Conservation (phyloP, 1,140 invertebrate species). For the Pseudachorutes palmiensis region DNA sequence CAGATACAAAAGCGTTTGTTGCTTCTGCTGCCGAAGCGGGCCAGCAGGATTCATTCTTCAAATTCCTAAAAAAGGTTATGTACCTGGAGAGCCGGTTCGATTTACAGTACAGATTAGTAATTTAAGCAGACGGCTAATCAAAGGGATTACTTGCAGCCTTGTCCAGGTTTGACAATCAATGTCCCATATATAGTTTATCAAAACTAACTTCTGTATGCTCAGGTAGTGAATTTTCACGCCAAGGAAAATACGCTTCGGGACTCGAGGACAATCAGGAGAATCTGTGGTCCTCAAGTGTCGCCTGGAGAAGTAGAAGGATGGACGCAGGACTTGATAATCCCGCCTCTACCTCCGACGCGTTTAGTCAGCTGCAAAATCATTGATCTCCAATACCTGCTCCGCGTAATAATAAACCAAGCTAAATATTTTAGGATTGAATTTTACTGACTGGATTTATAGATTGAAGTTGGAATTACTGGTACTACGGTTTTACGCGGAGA, state of each 20-base stretch:
- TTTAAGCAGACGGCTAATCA: constrained; percentile 7
- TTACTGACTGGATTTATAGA: not conserved
- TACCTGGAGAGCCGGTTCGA: constrained; percentile 20
- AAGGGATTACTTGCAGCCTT: constrained; percentile 15
- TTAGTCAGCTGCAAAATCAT: constrained; percentile 23
- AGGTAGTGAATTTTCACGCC: constrained; percentile 17
- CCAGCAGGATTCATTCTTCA: constrained; percentile 17
- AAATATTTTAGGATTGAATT: constrained; percentile 4
- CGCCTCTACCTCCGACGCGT: constrained; percentile 21
- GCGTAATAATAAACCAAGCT: not conserved
- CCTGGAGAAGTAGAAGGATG: constrained; percentile 19
- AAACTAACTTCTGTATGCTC: not conserved
- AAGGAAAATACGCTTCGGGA: constrained; percentile 10
- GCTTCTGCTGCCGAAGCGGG: constrained; percentile 21
- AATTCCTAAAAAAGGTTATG: constrained; percentile 16
- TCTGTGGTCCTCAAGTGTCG: constrained; percentile 7
- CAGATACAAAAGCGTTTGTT: constrained; percentile 18
- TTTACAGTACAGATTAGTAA: constrained; percentile 17
- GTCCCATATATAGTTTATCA: not conserved
- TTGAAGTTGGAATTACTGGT: constrained; percentile 15
- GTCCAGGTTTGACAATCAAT: constrained; percentile 13
- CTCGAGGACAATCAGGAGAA: not conserved
- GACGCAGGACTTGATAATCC: constrained; percentile 11
- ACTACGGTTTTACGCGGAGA: constrained; percentile 4
- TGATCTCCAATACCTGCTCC: constrained; percentile 5